Evolutionary conservation across 2,888 invertebrate species (phyloP).

Genomic region (Tillus elongatus): DNA sequence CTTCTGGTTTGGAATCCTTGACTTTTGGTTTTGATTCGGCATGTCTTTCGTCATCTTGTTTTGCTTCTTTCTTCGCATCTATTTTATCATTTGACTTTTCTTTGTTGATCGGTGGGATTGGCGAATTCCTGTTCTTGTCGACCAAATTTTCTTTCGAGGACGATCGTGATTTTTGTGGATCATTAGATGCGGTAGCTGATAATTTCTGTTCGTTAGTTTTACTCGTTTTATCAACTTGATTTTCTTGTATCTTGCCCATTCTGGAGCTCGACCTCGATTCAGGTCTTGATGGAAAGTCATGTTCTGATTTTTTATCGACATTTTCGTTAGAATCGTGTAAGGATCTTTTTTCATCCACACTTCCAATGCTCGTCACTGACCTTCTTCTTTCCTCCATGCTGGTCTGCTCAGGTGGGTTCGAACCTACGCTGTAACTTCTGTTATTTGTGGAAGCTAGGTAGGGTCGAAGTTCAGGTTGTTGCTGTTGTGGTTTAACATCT

Average conservation of each 20-base stretch:
- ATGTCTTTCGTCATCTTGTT: too few relatives aligned
- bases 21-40: too few relatives aligned
- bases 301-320: slow-evolving; percentile 25
- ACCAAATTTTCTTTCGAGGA: too few relatives aligned
- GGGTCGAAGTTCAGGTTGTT: slow-evolving; percentile 33
- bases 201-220: too few relatives aligned
- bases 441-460: slow-evolving; percentile 44
- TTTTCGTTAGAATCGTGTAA: slow-evolving; percentile 26
- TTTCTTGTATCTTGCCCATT: slow-evolving; percentile 32
- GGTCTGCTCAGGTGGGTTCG: slow-evolving; percentile 43
- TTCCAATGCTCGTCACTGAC: slow-evolving; percentile 45
- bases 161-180: too few relatives aligned
- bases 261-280: slow-evolving; percentile 31
- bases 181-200: too few relatives aligned
- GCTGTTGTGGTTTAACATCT: slow-evolving; percentile 40
- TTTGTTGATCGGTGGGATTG: too few relatives aligned
- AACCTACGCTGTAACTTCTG: slow-evolving; percentile 48
- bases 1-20: slow-evolving; percentile 10
- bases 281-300: slow-evolving; percentile 28
- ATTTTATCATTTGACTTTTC: too few relatives aligned
- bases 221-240: too few relatives aligned
- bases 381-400: slow-evolving; percentile 47
- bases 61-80: too few relatives aligned
- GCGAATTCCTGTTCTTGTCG: too few relatives aligned
- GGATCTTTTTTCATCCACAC: slow-evolving; percentile 38